Evolutionary conservation across 2,888 invertebrate species (phyloP).

Genomic region (Drosophila stalkeri): DNA sequence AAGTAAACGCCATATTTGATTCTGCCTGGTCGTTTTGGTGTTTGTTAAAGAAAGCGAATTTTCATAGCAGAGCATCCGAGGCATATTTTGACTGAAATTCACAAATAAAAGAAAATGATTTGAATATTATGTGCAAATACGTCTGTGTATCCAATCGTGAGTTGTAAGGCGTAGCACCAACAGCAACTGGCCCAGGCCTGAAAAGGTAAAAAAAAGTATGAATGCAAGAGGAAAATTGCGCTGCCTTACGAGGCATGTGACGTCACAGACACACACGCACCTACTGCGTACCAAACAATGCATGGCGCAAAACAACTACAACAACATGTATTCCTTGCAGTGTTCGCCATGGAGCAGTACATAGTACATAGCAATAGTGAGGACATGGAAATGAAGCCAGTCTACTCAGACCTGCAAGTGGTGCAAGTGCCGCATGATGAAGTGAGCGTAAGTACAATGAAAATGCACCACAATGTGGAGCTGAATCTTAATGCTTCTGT

Average conservation of each 20-base stretch:
- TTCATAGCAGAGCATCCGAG: slow-evolving; percentile 43
- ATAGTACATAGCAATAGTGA: slow-evolving; percentile 88
- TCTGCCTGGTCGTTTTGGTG: slow-evolving; percentile 58
- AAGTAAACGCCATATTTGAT: slow-evolving; percentile 83
- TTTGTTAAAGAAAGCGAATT: slow-evolving; percentile 63
- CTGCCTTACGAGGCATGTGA: slow-evolving; percentile 54
- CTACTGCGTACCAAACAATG: neutral
- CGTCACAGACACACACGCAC: slow-evolving; percentile 51
- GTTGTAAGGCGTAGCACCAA: slow-evolving; percentile 31
- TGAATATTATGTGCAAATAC: slow-evolving; percentile 21
- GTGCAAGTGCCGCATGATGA: slow-evolving; percentile 83
- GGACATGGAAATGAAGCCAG: slow-evolving; percentile 88
- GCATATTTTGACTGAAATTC: slow-evolving; percentile 41
- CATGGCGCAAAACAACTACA: slow-evolving; percentile 1
- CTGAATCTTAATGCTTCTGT: neutral
- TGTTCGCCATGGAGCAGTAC: slow-evolving; percentile 88
- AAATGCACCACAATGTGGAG: neutral
- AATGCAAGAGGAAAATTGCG: slow-evolving; percentile 60
- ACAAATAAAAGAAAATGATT: slow-evolving; percentile 39
- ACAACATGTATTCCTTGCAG: slow-evolving; percentile 27
- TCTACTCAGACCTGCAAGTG: slow-evolving; percentile 87
- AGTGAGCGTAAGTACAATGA: slow-evolving; percentile 75
- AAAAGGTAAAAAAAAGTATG: slow-evolving; percentile 51
- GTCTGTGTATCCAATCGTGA: slow-evolving; percentile 24
- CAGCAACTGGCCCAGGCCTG: slow-evolving; percentile 51